Percentiles rank a stretch among this genome's conserved stretches.
phyloP scores from a whole-genome alignment of 2,113 vertebrate genomes.

The Grammomys surdaster region DNA sequence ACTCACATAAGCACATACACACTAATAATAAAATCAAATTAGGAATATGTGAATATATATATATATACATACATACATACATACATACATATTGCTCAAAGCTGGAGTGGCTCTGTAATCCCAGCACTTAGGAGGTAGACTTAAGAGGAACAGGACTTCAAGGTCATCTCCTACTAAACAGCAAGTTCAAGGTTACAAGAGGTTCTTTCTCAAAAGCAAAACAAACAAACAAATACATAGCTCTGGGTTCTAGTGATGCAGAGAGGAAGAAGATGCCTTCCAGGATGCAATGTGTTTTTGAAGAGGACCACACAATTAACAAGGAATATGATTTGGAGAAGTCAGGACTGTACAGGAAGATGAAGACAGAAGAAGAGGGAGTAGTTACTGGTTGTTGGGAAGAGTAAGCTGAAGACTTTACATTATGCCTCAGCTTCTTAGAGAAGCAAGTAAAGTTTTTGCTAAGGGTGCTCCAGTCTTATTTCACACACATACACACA shows the following conservation, averaged over 20 bases:
- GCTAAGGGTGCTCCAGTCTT: neutral
- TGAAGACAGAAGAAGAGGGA: neutral
- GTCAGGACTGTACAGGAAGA: neutral
- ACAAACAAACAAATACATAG: neutral
- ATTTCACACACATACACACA: neutral
- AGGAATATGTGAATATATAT: neutral
- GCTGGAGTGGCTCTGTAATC: neutral
- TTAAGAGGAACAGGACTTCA: neutral
- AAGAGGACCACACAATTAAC: neutral
- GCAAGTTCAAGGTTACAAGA: neutral
- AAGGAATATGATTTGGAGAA: neutral
- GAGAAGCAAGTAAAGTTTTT: constrained; percentile 16
- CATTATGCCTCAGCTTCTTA: neutral
- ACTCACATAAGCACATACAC: neutral
- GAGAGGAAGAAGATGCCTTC: neutral
- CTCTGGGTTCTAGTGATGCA: neutral
- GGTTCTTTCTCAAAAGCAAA: neutral
- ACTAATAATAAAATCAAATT: too few relatives aligned
- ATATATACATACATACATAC: too few relatives aligned
- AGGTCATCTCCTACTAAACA: neutral
- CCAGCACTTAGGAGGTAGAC: neutral
- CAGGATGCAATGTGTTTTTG: neutral
- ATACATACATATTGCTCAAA: neutral
- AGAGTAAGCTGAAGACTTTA: neutral
- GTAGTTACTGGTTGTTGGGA: neutral